Evolutionary conservation across 2,113 vertebrate species (phyloP).

Genomic region (Sturnus vulgaris): DNA sequence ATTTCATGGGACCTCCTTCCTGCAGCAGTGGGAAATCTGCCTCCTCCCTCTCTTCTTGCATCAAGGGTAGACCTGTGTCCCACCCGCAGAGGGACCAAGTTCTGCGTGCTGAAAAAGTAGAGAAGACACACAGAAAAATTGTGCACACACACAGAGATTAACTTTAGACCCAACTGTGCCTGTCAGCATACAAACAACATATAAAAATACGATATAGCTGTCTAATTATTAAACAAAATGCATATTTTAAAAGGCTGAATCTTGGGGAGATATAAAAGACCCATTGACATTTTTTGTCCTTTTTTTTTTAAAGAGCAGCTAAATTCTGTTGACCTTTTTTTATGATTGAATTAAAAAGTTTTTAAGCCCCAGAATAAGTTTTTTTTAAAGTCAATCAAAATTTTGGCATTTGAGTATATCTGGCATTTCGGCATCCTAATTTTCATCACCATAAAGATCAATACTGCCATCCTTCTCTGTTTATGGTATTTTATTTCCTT

Average conservation of each 20-base stretch:
- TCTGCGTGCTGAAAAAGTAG: background rate
- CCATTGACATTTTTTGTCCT: background rate
- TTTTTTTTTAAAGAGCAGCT: background rate
- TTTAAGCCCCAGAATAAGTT: background rate
- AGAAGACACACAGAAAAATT: background rate
- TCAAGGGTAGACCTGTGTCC: rapidly evolving
- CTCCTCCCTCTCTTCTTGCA: background rate
- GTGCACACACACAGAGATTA: rapidly evolving
- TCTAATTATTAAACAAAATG: background rate
- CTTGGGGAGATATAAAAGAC: background rate
- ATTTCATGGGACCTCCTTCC: background rate
- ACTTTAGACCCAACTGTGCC: background rate
- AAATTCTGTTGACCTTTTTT: conserved; percentile 28
- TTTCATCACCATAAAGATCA: conserved; percentile 23
- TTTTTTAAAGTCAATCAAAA: conserved; percentile 32
- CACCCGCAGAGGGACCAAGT: background rate
- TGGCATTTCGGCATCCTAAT: conserved; percentile 7
- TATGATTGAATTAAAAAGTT: background rate
- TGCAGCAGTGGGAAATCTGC: background rate
- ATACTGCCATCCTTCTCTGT: background rate
- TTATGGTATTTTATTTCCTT: conserved; percentile 10
- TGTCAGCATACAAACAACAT: background rate
- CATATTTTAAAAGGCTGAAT: background rate
- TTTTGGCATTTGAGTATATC: conserved; percentile 8
- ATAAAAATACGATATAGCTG: background rate